Percentiles rank a stretch among this genome's conserved stretches.
These are phyloP conservation scores for Agonopterix alstromeriana DNA, from an alignment of 2,888 invertebrate species.

Conservation along the genomic window DNA sequence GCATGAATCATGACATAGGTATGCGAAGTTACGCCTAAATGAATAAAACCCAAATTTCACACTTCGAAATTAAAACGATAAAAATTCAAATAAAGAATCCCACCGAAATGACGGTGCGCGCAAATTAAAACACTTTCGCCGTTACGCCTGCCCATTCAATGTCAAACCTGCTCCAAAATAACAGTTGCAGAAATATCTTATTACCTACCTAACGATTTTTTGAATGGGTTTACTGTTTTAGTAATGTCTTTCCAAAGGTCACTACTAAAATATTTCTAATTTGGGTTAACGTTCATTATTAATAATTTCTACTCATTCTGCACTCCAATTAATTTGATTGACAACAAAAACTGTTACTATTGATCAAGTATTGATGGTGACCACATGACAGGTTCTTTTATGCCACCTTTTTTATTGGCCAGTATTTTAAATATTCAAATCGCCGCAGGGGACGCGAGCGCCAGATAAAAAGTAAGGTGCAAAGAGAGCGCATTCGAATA, in stretches of 20 bases:
- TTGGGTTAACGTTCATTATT: no score
- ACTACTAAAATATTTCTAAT: no score
- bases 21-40: background rate
- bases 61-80: slow-evolving; percentile 3
- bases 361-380: slow-evolving; percentile 12
- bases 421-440: slow-evolving; percentile 5
- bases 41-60: background rate
- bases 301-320: slow-evolving; percentile 6
- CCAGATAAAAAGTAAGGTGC: background rate
- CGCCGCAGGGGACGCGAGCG: slow-evolving; percentile 15
- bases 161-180: no score
- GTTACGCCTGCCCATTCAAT: slow-evolving; percentile 9
- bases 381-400: slow-evolving; percentile 9
- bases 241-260: no score
- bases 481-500: slow-evolving; percentile 2
- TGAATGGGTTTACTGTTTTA: no score
- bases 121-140: slow-evolving; percentile 35
- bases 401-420: slow-evolving; percentile 2
- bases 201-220: no score
- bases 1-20: background rate
- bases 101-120: slow-evolving; percentile 8
- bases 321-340: slow-evolving; percentile 27
- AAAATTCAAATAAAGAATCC: slow-evolving; percentile 6
- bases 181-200: no score
- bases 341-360: slow-evolving; percentile 19